These are phyloP conservation scores for Sepiola atlantica DNA, from an alignment of 2,888 invertebrate genomes.

Conservation along the genomic window DNA sequence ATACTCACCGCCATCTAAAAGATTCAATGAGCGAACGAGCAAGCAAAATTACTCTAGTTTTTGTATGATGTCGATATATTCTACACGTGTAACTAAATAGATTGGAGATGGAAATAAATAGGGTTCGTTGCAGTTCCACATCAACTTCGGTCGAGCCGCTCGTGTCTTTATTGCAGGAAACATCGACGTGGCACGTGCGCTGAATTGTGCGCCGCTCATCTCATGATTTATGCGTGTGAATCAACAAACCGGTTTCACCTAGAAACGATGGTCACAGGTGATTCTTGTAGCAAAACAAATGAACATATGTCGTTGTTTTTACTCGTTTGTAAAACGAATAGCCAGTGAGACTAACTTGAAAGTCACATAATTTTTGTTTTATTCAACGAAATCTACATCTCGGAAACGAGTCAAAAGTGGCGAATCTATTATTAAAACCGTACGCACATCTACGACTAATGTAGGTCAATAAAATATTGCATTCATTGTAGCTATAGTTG, in stretches of 20 bases:
- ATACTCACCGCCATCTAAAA: too few species aligned
- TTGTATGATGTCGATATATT: too few species aligned
- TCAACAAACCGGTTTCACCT: neutral
- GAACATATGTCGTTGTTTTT: neutral
- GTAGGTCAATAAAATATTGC: neutral
- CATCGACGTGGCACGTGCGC: neutral
- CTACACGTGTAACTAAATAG: too few species aligned
- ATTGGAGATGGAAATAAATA: too few species aligned
- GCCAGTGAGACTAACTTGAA: neutral
- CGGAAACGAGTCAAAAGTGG: neutral
- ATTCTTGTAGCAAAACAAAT: neutral
- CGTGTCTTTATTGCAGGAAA: neutral
- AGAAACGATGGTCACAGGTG: neutral
- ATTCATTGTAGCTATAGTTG: neutral
- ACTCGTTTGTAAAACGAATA: neutral
- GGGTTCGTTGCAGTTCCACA: too few species aligned
- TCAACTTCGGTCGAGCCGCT: too few species aligned
- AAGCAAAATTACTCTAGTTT: too few species aligned
- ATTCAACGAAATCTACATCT: neutral
- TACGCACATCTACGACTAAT: neutral
- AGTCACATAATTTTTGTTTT: neutral
- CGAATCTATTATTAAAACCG: neutral
- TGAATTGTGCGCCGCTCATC: neutral
- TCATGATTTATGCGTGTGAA: constrained; percentile 1
- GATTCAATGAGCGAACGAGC: too few species aligned